Evolutionary conservation across 2,113 vertebrate species (phyloP), one percentile per base, ranked within the genome.

Genomic region (Apaloderma vittatum): DNA sequence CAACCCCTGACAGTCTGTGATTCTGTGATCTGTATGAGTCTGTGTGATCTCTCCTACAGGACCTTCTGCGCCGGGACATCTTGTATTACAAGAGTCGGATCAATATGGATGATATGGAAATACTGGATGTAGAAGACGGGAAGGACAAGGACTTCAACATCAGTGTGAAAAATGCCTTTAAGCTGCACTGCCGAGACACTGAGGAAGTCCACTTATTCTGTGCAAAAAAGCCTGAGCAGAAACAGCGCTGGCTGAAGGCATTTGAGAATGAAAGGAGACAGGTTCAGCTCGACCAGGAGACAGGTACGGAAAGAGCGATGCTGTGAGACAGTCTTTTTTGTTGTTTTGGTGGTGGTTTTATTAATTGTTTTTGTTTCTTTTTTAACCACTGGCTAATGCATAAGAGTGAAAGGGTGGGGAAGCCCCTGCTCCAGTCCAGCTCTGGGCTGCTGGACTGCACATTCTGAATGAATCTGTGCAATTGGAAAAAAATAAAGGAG

Each of bases 11-110:
- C n/a, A n/a, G n/a, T n/a, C n/a, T n/a, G n/a, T n/a, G n/a, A n/a
- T n/a, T n/a, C n/a, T n/a, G n/a, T n/a, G n/a, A 9, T 52, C 12
- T 76, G 19, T 8, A 8, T n/a, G 13, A 34, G 8, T 21, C 11
- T 43, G 12, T 93, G 37, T 52, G 65, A 3, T 77, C n/a, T 96
- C 72, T 86, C 82, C 88, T 93, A 3, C 96, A 99, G 99, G 99
- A 99, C 94, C 99, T 99, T 49, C 97, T 99, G 82, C 98, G 99
- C 51, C 97, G 99, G 49, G 99, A 99, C 66, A 99, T 99, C 91
- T 78, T 99, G 48, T 99, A 99, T 96, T 99, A 99, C 71, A 99
- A 99, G 96, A 99, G 99, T 37, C 98, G 99, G 18, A 94, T 99
- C 96, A 98, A 98, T 96, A 98, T 99, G 98, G 99, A 99, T 45